Percentiles rank a stretch among this genome's conserved stretches.
These are phyloP conservation scores for Xenopus laevis DNA, from an alignment of 2,113 vertebrate genomes.

Conservation along the genomic window DNA sequence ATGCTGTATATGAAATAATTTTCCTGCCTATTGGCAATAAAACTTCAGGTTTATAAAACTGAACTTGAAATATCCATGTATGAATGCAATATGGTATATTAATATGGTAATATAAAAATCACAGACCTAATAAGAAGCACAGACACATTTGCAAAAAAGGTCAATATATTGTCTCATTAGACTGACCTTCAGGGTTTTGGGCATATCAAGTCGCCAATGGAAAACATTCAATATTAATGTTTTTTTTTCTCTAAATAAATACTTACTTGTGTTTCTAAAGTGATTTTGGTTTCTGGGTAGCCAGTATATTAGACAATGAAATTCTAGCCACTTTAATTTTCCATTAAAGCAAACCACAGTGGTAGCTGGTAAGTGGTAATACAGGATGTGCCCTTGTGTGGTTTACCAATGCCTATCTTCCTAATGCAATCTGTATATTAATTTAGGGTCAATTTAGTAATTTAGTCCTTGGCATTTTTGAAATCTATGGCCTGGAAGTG, in stretches of 20 bases:
- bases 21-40: too few relatives aligned
- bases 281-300: constrained; percentile 7
- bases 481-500: background rate
- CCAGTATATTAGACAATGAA: background rate
- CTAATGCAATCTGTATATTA: constrained; percentile 32
- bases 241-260: constrained; percentile 4
- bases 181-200: too few relatives aligned
- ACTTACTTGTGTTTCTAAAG: constrained; percentile 6
- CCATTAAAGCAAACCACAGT: constrained; percentile 38
- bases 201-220: background rate
- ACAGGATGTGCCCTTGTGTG: constrained; percentile 15
- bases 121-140: too few relatives aligned
- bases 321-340: constrained; percentile 16
- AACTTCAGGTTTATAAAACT: too few relatives aligned
- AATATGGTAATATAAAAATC: too few relatives aligned
- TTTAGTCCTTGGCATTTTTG: constrained; percentile 28
- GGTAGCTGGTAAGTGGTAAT: background rate
- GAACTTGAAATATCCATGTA: too few relatives aligned
- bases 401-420: constrained; percentile 12
- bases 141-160: too few relatives aligned
- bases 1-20: too few relatives aligned
- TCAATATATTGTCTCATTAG: too few relatives aligned
- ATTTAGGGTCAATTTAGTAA: constrained; percentile 21
- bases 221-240: background rate
- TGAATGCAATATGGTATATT: too few relatives aligned